Base-by-base conservation (phyloP, 2,888 invertebrate genomes). In the Heliothis peltigera region DNA sequence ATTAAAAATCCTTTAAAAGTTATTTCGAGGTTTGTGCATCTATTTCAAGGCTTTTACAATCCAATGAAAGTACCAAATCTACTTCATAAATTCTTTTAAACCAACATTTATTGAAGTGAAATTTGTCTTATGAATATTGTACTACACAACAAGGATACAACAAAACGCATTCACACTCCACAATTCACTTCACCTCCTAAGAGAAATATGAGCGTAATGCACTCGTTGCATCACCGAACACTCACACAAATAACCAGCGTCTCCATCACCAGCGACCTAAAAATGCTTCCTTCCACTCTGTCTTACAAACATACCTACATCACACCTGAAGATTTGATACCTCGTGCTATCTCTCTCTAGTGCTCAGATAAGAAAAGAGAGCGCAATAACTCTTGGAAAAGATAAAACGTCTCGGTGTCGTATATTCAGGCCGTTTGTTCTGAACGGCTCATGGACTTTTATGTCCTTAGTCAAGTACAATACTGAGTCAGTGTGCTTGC, bases 361-460 rank as follows among this genome's bases (percentile, higher is more conserved):
- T 19, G 22, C 22, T 12, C 1, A 51, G 70, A 77, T 74, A 80
- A 74, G 28, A 70, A 80, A 47, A 59, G 68, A 75, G 79, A 78
- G 21, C 42, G 54, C 65, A 51, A 57, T 78, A 79, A 69, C 54
- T 79, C 79, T 67, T 79, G 54, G 51, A 58, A 35, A 55, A 79
- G 80, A 79, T 79, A 79, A 81, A 79, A 75, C 64, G 66, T 70
- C 73, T 76, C 67, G n/a, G 64, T 72, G 71, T 75, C 81, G 70
- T 79, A 79, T 80, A 81, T 66, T 65, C 77, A 71, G 67, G 61
- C 67, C 68, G 77, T 80, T 81, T 81, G 80, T 79, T 79, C 67
- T 73, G 80, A 77, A 74, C 81, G 80, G 71, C 73, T 80, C 80
- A 81, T 81, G 71, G 78, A 82, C 67, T 82, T 81, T 81, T 82